These are phyloP conservation scores for Recurvirostra avosetta DNA, from an alignment of 2,113 vertebrate genomes.

Conservation along the genomic window DNA sequence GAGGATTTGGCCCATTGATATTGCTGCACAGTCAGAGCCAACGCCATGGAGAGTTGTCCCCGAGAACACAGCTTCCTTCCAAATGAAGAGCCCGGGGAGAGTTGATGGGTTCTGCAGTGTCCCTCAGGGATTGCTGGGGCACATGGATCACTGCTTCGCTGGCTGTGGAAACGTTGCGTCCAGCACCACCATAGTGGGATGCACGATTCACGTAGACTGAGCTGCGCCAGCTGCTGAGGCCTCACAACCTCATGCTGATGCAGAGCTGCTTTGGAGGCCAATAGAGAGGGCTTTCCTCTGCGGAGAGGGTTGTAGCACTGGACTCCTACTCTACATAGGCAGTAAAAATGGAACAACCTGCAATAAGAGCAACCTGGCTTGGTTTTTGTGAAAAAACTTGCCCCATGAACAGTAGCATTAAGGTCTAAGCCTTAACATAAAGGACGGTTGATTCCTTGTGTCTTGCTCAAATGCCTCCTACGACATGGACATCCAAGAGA, in stretches of 20 bases:
- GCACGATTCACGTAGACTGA: neutral
- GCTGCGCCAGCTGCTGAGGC: neutral
- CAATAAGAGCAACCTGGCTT: neutral
- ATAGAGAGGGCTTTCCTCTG: neutral
- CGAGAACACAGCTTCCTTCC: neutral
- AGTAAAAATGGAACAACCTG: neutral
- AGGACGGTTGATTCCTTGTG: fast-evolving
- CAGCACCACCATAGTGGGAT: neutral
- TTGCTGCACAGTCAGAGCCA: neutral
- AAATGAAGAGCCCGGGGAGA: neutral
- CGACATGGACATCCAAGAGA: neutral
- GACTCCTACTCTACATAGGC: neutral
- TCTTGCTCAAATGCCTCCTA: neutral
- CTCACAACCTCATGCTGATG: neutral
- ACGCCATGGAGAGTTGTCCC: fast-evolving
- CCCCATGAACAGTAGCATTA: fast-evolving
- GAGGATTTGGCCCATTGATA: neutral
- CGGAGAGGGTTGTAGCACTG: neutral
- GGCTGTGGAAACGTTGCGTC: neutral
- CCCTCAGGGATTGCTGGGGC: neutral
- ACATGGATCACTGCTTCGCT: neutral
- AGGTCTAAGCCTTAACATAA: neutral
- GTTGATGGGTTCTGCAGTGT: neutral
- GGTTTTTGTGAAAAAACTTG: neutral
- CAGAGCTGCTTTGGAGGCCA: neutral